phyloP scores from a whole-genome alignment of 2,797 vertebrate species.

The Oreochromis grahami region DNA sequence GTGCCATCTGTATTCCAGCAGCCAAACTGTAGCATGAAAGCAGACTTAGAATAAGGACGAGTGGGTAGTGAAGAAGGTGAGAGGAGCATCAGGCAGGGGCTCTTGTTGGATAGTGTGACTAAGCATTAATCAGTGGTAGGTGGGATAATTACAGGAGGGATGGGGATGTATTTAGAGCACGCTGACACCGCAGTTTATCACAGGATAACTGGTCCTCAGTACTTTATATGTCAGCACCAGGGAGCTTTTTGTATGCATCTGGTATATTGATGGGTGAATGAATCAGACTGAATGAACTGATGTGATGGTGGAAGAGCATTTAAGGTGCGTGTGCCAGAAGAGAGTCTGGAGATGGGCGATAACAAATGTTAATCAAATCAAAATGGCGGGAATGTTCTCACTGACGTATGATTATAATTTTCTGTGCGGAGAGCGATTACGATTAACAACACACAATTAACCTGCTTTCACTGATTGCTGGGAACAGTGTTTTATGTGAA shows the following conservation, averaged over 20 bases:
- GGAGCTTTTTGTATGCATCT: constrained; percentile 37
- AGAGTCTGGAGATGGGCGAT: constrained; percentile 1
- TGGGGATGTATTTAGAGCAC: constrained; percentile 46
- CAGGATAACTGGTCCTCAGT: constrained; percentile 23
- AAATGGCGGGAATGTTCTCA: not conserved
- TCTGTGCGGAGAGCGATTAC: not conserved
- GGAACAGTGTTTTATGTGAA: not conserved
- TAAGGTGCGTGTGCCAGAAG: not conserved
- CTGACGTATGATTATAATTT: not conserved
- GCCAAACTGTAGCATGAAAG: not conserved
- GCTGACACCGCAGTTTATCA: constrained; percentile 46
- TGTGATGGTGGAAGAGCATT: not conserved
- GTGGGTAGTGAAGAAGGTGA: not conserved
- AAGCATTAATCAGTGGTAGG: constrained; percentile 43
- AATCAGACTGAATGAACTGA: constrained; percentile 19
- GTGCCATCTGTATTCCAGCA: not conserved
- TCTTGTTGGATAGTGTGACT: constrained; percentile 19
- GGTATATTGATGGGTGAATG: constrained; percentile 5
- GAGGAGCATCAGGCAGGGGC: not conserved
- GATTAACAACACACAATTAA: not conserved
- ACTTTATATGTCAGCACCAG: constrained; percentile 30
- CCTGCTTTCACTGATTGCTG: not conserved
- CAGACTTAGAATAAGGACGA: constrained; percentile 20
- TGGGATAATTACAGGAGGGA: constrained; percentile 42
- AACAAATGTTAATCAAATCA: constrained; percentile 13